These are phyloP conservation scores for Macrobrachium nipponense DNA, from an alignment of 1,140 invertebrate genomes.

Conservation along the genomic window DNA sequence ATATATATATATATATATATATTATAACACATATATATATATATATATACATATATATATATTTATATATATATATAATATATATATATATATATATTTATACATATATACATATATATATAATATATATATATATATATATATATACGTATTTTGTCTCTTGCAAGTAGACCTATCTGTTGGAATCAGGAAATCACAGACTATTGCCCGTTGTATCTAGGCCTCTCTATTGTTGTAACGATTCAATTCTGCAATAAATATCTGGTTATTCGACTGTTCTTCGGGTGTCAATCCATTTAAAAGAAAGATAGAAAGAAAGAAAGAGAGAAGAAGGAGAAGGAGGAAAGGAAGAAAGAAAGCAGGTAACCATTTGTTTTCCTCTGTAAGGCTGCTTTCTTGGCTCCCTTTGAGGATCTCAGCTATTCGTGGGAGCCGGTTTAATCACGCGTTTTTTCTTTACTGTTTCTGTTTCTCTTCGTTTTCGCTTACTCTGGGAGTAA, in stretches of 20 bases:
- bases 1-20: slow-evolving; percentile 1
- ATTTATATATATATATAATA: not conserved
- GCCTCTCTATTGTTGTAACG: too few relatives aligned
- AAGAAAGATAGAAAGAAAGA: too few relatives aligned
- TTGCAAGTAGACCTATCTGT: too few relatives aligned
- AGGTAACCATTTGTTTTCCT: not conserved
- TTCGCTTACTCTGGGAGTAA: too few relatives aligned
- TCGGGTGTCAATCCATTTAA: too few relatives aligned
- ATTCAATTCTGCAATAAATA: too few relatives aligned
- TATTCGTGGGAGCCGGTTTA: not conserved
- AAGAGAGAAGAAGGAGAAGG: too few relatives aligned
- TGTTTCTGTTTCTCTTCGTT: not conserved
- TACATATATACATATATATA: too few relatives aligned
- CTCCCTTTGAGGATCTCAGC: not conserved
- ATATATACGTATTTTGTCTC: not conserved
- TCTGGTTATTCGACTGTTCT: too few relatives aligned
- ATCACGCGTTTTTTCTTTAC: not conserved
- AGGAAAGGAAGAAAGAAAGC: too few relatives aligned
- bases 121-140: not conserved
- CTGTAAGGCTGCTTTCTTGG: not conserved
- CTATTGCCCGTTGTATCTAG: too few relatives aligned
- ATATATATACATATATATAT: not conserved
- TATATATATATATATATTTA: not conserved
- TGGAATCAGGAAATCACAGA: too few relatives aligned
- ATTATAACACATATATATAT: not conserved